Evolutionary conservation across 2,797 vertebrate genomes (phyloP).

Genomic region (Acropternis orthonyx): DNA sequence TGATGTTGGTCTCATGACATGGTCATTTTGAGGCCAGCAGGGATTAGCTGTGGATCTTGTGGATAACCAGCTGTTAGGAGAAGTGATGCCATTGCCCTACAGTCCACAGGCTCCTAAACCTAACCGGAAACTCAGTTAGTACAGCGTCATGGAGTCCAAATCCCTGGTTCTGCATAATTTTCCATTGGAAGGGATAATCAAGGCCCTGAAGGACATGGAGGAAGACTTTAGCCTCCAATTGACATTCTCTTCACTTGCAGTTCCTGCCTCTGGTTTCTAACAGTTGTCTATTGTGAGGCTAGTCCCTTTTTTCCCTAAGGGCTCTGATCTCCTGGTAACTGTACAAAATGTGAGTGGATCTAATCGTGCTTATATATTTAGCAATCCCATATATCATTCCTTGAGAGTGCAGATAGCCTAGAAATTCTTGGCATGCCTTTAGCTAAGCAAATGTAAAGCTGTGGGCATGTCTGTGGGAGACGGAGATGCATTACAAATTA

Average conservation of each 20-base stretch:
- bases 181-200: background rate
- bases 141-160: background rate
- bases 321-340: background rate
- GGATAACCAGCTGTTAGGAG: background rate
- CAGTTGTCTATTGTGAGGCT: background rate
- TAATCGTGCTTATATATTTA: background rate
- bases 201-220: background rate
- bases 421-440: slow-evolving; percentile 30
- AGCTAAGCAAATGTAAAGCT: slow-evolving; percentile 18
- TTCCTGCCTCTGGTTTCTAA: background rate
- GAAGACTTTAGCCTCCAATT: background rate
- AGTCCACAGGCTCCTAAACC: background rate
- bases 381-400: background rate
- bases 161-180: background rate
- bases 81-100: background rate
- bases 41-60: background rate
- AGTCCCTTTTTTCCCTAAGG: background rate
- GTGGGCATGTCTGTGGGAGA: background rate
- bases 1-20: background rate
- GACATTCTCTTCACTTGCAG: background rate
- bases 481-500: background rate
- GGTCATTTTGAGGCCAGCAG: background rate
- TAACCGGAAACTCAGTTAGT: background rate
- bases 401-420: background rate
- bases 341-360: background rate